These are phyloP conservation scores for Dermatophagoides farinae DNA, from an alignment of 1,140 invertebrate species.

Conservation along the genomic window DNA sequence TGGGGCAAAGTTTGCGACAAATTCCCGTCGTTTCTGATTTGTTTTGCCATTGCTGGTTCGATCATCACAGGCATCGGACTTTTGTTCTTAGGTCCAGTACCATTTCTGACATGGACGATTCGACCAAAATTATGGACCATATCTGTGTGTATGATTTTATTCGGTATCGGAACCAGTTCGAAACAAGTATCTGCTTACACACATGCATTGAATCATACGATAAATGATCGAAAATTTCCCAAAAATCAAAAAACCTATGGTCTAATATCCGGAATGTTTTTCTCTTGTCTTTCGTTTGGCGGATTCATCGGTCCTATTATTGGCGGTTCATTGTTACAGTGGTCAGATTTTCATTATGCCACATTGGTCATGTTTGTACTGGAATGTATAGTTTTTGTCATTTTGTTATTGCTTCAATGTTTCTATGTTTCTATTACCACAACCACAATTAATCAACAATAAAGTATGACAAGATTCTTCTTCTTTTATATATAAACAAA, in stretches of 20 bases:
- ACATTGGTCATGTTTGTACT: slow-evolving; percentile 16
- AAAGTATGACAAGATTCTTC: no score
- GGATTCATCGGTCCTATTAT: slow-evolving; percentile 20
- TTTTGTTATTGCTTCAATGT: neutral
- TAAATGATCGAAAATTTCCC: neutral
- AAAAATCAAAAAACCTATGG: slow-evolving; percentile 11
- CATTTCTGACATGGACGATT: slow-evolving; percentile 7
- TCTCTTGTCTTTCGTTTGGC: slow-evolving; percentile 11
- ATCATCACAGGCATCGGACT: slow-evolving; percentile 11
- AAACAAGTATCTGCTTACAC: slow-evolving; percentile 17
- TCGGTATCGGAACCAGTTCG: slow-evolving; percentile 14
- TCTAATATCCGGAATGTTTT: slow-evolving; percentile 9
- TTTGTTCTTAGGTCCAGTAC: slow-evolving; percentile 18
- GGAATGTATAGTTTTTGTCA: slow-evolving; percentile 14
- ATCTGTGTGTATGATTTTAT: slow-evolving; percentile 11
- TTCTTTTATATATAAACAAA: no score
- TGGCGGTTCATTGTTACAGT: slow-evolving; percentile 18
- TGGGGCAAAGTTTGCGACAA: slow-evolving; percentile 24
- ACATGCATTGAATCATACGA: slow-evolving; percentile 13
- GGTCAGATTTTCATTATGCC: slow-evolving; percentile 13
- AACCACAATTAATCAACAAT: no score
- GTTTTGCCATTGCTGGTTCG: slow-evolving; percentile 13
- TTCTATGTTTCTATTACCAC: neutral
- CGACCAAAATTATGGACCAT: slow-evolving; percentile 4
- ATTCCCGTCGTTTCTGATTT: neutral